phyloP scores from a whole-genome alignment of 2,797 vertebrate genomes.

The Myotis findleyi region DNA sequence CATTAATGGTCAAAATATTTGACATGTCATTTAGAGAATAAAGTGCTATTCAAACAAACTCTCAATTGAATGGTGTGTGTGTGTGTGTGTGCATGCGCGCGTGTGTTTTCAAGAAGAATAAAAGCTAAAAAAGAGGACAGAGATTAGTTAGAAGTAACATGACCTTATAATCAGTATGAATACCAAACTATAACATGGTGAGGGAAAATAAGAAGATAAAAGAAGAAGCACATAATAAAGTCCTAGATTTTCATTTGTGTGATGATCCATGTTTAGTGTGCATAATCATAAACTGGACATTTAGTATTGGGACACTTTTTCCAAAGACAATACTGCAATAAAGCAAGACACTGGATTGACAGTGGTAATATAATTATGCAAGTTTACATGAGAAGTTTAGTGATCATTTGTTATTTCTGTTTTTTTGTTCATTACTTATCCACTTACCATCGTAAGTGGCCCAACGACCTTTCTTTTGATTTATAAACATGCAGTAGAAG shows the following conservation, averaged over 20 bases:
- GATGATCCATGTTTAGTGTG: neutral
- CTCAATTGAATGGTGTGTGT: neutral
- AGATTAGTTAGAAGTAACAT: neutral
- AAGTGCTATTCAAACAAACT: neutral
- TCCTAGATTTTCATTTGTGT: neutral
- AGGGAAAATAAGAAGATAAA: neutral
- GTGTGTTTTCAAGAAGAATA: neutral
- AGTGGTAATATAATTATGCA: constrained; percentile 16
- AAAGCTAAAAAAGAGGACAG: neutral
- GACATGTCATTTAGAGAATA: neutral
- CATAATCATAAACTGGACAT: neutral
- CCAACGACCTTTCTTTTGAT: constrained; percentile 57
- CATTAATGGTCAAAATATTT: neutral
- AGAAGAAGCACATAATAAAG: neutral
- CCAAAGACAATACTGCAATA: constrained; percentile 5
- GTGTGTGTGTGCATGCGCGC: neutral
- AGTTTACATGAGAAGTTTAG: constrained; percentile 44
- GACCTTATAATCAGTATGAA: neutral
- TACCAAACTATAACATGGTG: neutral
- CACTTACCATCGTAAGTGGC: constrained; percentile 62
- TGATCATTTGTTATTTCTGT: constrained; percentile 58
- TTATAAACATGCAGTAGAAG: constrained; percentile 62
- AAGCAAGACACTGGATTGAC: neutral
- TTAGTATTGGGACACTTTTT: neutral
- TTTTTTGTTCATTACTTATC: constrained; percentile 53